phyloP scores from a whole-genome alignment of 2,797 vertebrate species.

The Eutrigla gurnardus region DNA sequence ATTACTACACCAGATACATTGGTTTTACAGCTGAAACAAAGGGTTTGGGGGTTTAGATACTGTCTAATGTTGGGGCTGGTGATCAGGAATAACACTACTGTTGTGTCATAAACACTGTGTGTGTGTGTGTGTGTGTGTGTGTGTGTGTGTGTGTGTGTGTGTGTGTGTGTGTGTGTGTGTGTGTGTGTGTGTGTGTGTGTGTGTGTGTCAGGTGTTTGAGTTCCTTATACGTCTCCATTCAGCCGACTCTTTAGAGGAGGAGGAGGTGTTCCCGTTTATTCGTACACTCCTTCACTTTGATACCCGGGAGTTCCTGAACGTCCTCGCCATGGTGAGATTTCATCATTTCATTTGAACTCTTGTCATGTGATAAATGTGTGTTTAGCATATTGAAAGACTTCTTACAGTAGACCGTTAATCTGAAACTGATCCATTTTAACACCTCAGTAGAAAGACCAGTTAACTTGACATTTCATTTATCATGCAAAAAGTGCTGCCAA shows the following conservation, averaged over 20 bases:
- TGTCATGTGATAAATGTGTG: background rate
- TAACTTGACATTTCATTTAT: no score
- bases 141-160: slow-evolving; percentile 19
- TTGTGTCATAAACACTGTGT: background rate
- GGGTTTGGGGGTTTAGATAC: no score
- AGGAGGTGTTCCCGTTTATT: slow-evolving; percentile 93
- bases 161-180: slow-evolving; percentile 13
- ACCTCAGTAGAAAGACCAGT: no score
- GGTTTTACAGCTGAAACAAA: no score
- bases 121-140: slow-evolving; percentile 19
- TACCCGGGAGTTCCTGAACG: slow-evolving; percentile 96
- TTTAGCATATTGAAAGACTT: background rate
- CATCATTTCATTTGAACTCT: background rate
- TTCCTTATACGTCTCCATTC: slow-evolving; percentile 95
- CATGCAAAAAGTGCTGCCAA: no score
- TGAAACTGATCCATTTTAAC: background rate
- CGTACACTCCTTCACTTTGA: slow-evolving; percentile 95
- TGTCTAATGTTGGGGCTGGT: background rate
- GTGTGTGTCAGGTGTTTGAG: slow-evolving; percentile 90
- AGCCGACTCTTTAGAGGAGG: slow-evolving; percentile 87
- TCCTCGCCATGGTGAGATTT: slow-evolving; percentile 93
- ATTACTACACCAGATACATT: no score
- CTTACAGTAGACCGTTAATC: background rate
- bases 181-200: slow-evolving; percentile 7
- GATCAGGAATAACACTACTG: background rate